Conservation (phyloP, 2,797 vertebrate species). For the Aulostomus chinensis region DNA sequence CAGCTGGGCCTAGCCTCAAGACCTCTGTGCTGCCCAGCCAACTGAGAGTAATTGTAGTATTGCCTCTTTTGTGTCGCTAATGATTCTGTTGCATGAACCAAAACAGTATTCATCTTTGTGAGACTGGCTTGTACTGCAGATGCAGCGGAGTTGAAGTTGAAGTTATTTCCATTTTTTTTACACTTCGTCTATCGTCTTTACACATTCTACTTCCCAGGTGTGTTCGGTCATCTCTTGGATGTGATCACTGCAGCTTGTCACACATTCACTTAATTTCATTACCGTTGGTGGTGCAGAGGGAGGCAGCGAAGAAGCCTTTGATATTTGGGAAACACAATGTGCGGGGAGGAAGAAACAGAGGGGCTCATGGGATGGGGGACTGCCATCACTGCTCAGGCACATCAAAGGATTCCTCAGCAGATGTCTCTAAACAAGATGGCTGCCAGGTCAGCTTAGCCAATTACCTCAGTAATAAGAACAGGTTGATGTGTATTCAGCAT, state of each 20-base stretch:
- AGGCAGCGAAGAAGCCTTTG: slow-evolving; percentile 46
- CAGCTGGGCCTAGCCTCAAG: slow-evolving; percentile 38
- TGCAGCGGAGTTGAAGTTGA: not conserved
- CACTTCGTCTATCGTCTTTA: not conserved
- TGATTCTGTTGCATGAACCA: slow-evolving; percentile 16
- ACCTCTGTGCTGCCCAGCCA: slow-evolving; percentile 26
- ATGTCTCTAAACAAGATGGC: slow-evolving; percentile 71
- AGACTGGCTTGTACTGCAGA: not conserved
- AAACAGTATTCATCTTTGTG: slow-evolving; percentile 4
- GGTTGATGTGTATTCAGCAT: slow-evolving; percentile 27
- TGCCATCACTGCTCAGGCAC: slow-evolving; percentile 47
- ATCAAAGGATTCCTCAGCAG: slow-evolving; percentile 68
- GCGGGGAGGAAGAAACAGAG: slow-evolving; percentile 40
- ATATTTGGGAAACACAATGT: slow-evolving; percentile 48
- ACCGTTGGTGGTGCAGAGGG: slow-evolving; percentile 24
- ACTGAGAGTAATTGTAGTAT: slow-evolving; percentile 16
- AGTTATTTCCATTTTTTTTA: not conserved
- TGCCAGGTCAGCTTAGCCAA: slow-evolving; percentile 58
- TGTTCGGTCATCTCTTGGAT: slow-evolving; percentile 17
- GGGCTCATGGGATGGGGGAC: slow-evolving; percentile 39
- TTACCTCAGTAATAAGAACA: slow-evolving; percentile 44
- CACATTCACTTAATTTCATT: slow-evolving; percentile 53
- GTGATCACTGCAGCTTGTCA: slow-evolving; percentile 38
- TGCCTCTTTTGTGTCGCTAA: slow-evolving; percentile 21
- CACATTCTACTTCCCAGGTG: not conserved